Evolutionary conservation across 2,888 invertebrate genomes (phyloP), one percentile per base, ranked within the genome.

Genomic region (Metallyticus violacea): DNA sequence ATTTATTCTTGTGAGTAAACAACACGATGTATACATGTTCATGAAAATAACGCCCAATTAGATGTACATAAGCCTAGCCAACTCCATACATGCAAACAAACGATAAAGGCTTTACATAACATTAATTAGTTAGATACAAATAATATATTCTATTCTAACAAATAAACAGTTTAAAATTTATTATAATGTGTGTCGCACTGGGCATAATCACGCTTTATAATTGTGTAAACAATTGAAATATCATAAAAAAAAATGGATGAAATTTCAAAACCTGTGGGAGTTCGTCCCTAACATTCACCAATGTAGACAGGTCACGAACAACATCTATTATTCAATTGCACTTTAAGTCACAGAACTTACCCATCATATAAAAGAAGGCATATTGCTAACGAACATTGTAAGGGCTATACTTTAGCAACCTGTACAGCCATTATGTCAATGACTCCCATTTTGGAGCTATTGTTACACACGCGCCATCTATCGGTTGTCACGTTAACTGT

Each of bases 391-490:
- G 7, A 62, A 62, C 40, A 62, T 62, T 29, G 28, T 27, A 81
- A 76, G 26, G 86, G 83, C 81, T 86, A 87, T 87, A 85, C 87
- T 86, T 87, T 85, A 87, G 88, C 88, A 89, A 88, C 87, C 89
- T 88, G 88, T 87, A 88, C 89, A 88, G 88, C 88, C 89, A 89
- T 89, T 89, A 89, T 89, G 89, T 89, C 89, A 89, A 89, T 89
- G 89, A 89, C 89, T 89, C 89, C 89, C 89, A 89, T 89, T 89
- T 89, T 88, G 88, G 82, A 85, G 86, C 87, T 86, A 85, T 85
- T 83, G 85, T 76, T 87, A 88, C 87, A 82, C 86, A 84, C 79
- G 86, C 85, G 88, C 85, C 86, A 87, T 83, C 86, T 86, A 85
- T 86, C 86, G 87, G 81, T 62, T 77, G 84, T 85, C 79, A 86